Conservation (phyloP, 64 coral and sea anemone species). For the Cladopsammia gracilis region DNA sequence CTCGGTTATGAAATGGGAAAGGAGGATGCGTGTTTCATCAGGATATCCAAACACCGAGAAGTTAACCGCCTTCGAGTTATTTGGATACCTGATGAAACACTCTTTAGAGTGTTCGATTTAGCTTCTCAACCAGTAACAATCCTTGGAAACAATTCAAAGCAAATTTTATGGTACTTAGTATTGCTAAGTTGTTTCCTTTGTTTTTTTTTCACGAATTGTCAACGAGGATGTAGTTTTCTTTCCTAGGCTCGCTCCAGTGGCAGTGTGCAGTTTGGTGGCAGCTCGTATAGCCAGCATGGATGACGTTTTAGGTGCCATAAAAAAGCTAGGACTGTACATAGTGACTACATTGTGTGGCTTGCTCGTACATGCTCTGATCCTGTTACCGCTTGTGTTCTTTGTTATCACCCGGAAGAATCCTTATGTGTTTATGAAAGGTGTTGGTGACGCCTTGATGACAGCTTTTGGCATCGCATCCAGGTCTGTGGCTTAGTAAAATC, state of each 20-base stretch:
- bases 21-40: no score
- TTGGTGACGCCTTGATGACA: slow-evolving; percentile 85
- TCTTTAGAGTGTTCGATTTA: no score
- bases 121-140: no score
- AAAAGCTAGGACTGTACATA: slow-evolving; percentile 81
- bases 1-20: no score
- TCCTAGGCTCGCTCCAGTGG: slow-evolving; percentile 87
- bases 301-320: slow-evolving; percentile 54
- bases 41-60: no score
- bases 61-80: no score
- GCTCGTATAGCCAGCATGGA: slow-evolving; percentile 82
- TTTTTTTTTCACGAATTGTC: no score
- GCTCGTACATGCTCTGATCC: slow-evolving; percentile 69
- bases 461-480: slow-evolving; percentile 94
- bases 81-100: no score
- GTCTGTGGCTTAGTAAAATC: slow-evolving; percentile 13
- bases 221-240: background rate
- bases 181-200: no score
- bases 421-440: slow-evolving; percentile 69
- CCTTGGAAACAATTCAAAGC: no score
- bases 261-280: slow-evolving; percentile 84
- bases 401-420: slow-evolving; percentile 82
- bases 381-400: slow-evolving; percentile 85
- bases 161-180: no score
- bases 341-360: slow-evolving; percentile 71